Base-by-base conservation (phyloP, 2,797 vertebrate genomes). In the Melanotaenia parkinsoni region DNA sequence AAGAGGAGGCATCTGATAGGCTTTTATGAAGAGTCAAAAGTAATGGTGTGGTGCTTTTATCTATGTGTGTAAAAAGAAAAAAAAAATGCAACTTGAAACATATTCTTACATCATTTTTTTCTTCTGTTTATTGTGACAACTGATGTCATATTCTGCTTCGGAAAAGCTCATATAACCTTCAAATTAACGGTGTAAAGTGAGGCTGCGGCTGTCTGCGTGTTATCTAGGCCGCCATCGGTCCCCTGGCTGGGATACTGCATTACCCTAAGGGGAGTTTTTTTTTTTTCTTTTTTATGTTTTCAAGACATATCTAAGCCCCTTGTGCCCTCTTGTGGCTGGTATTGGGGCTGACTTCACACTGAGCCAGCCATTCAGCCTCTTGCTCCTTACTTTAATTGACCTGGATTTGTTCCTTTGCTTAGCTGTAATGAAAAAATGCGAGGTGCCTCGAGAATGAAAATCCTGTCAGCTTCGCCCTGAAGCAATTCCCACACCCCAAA, bases 371-470 rank as follows among this genome's bases (percentile, higher is more conserved):
- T 72, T 71, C 72, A 72, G 58, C 68, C 70, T 86, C 88, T 84
- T 76, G 75, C 85, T 87, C 81, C 83, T 89, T 88, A 81, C 87
- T 94, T 90, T 92, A 93, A 94, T 92, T 95, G 93, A 93, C 93
- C 94, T 94, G 93, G 90, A 94, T 95, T 92, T 92, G 91, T 92
- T 91, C 86, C 86, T 87, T 90, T 91, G 87, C 89, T 91, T 90
- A 82, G 86, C 91, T 87, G 90, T 92, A 92, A 93, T 88, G 87
- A 93, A 93, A 93, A 89, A 86, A 86, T 45, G 67, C 64, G 80
- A 84, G 82, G 86, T 74, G 91, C 89, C 92, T 89, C 72, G 91
- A 93, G 92, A 94, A 87, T 71, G 80, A 87, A 80, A 88, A 89
- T 89, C 89, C 90, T 92, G 90, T 93, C 92, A 94, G 91, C 88